These are phyloP conservation scores for Tetraneura akinire DNA, from an alignment of 1,140 invertebrate species.

Conservation along the genomic window DNA sequence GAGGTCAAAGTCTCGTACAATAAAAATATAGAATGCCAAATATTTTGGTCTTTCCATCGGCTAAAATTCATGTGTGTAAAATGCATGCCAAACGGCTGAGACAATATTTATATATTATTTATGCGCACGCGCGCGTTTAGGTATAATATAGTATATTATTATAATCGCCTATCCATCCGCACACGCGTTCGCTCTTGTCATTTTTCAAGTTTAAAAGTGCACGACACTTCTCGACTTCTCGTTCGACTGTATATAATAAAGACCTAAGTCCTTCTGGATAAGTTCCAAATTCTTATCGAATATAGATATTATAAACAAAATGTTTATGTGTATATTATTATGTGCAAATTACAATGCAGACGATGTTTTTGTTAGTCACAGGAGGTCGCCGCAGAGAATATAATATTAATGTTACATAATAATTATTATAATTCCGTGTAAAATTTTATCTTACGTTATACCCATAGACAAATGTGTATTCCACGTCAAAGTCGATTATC, in stretches of 20 bases:
- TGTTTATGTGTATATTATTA: conserved; percentile 19
- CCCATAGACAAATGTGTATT: no score
- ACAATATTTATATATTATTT: neutral
- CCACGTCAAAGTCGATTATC: no score
- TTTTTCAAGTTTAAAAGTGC: conserved; percentile 41
- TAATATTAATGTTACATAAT: no score
- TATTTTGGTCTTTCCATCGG: conserved; percentile 9
- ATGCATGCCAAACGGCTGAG: neutral
- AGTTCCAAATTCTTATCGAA: neutral
- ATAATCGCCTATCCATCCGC: neutral
- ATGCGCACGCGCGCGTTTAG: neutral
- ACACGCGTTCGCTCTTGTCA: neutral
- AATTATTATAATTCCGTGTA: conserved; percentile 2
- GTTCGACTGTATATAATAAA: neutral
- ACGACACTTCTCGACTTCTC: neutral
- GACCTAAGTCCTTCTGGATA: neutral
- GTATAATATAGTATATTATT: no score
- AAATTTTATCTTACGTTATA: no score
- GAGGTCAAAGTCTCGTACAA: conserved; percentile 21
- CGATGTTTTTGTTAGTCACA: conserved; percentile 27
- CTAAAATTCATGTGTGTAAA: neutral
- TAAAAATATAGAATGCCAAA: conserved; percentile 27
- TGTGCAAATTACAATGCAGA: conserved; percentile 17
- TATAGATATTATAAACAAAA: conserved; percentile 20
- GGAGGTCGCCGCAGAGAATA: neutral